Base-by-base conservation (phyloP, 2,888 invertebrate species). In the Junonia oenone region DNA sequence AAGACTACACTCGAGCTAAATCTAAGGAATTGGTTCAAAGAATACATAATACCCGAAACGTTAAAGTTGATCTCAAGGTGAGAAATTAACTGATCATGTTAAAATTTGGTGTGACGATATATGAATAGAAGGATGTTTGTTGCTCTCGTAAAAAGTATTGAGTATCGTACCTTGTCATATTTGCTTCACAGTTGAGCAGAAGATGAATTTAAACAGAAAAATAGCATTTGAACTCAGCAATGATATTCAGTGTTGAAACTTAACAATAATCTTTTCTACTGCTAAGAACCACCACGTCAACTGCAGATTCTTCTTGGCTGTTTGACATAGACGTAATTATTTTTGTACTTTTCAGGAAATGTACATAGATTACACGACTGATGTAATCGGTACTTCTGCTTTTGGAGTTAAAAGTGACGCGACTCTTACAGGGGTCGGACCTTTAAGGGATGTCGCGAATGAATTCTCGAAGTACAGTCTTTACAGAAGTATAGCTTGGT, bases 321-420 rank as follows among this genome's bases (percentile, higher is more conserved):
- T 22, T 22, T 22, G 22, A 22, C 22, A 22, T 22, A 3, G 22
- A 22, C 2, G 5, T 31, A 43, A 37, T 40, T 40, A n/a, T n/a
- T n/a, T n/a, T n/a, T n/a, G n/a, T n/a, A n/a, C n/a, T n/a, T 22
- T 22, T 31, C 43, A 76, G 76, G 22, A 15, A 1, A 14, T 71
- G 1, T 63, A 63, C 6, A 35, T 67, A 0, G 74, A 75, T 53
- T 72, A 52, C 45, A 68, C 71, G 0, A 74, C 75, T 0, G 76
- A 76, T 46, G 53, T 75, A 0, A 68, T 73, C 3, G 71, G 74
- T 0, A 64, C 64, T 0, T 60, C 68, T 0, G 64, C 71, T 0
- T 76, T 75, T 29, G 76, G 74, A 0, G 51, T 75, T 8, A 40
- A 37, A 8, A 63, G 67, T 6, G 57, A 73, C 11, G 66, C 73